Conservation (phyloP, 2,888 invertebrate genomes). For the Tenthredo amoena region DNA sequence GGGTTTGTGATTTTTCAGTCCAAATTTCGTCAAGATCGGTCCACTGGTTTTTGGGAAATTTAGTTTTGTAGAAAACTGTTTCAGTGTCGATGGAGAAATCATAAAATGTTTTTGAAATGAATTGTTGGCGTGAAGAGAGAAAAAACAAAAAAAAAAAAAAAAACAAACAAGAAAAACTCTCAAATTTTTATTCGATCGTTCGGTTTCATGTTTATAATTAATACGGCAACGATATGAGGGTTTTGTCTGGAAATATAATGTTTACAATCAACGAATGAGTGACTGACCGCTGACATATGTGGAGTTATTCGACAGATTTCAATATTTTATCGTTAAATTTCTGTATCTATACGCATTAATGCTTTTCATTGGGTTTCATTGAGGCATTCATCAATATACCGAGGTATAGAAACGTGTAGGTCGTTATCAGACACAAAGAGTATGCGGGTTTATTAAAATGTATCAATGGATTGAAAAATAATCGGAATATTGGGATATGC, state of each 20-base stretch:
- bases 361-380: background rate
- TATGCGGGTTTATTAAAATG: background rate
- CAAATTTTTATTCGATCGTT: background rate
- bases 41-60: too few species aligned
- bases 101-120: background rate
- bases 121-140: too few species aligned
- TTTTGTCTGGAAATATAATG: background rate
- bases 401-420: background rate
- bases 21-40: too few species aligned
- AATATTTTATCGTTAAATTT: constrained; percentile 8
- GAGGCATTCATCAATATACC: background rate
- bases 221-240: background rate
- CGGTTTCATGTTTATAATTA: background rate
- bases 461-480: background rate
- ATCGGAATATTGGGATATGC: background rate
- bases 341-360: background rate
- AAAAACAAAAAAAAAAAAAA: background rate
- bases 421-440: background rate
- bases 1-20: too few species aligned
- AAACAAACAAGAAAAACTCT: background rate
- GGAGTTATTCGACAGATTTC: background rate
- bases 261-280: background rate
- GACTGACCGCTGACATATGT: background rate
- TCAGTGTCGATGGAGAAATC: too few species aligned
- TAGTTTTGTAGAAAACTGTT: too few species aligned